Evolutionary conservation across 2,113 vertebrate genomes (phyloP).

Genomic region (Eurystomus gularis): DNA sequence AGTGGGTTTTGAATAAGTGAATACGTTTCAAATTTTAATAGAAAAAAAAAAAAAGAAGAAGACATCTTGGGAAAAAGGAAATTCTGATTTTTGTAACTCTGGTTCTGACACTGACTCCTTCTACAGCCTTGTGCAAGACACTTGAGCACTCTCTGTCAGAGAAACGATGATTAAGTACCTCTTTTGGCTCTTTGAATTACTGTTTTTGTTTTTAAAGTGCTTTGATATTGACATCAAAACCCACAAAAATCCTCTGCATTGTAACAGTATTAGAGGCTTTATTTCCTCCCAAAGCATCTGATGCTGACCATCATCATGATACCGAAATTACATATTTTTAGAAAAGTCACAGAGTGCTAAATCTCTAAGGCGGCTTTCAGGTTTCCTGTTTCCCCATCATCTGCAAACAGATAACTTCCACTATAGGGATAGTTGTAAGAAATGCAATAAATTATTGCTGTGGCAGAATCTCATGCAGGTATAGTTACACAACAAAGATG

Average conservation of each 20-base stretch:
- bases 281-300: not conserved
- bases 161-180: not conserved
- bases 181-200: not conserved
- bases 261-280: not conserved
- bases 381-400: not conserved
- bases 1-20: not conserved
- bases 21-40: not conserved
- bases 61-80: not conserved
- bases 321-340: not conserved
- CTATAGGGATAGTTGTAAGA: not conserved
- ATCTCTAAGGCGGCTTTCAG: not conserved
- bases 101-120: not conserved
- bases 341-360: not conserved
- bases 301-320: not conserved
- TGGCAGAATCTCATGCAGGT: not conserved
- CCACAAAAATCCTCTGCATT: not conserved
- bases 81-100: not conserved
- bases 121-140: not conserved
- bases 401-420: not conserved
- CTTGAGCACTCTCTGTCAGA: not conserved
- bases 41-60: not conserved
- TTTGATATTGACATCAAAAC: not conserved
- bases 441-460: not conserved
- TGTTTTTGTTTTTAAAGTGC: not conserved
- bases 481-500: not conserved